These are phyloP conservation scores for Ctenochaetus hawaiiensis DNA, from an alignment of 2,797 vertebrate species.

Conservation along the genomic window DNA sequence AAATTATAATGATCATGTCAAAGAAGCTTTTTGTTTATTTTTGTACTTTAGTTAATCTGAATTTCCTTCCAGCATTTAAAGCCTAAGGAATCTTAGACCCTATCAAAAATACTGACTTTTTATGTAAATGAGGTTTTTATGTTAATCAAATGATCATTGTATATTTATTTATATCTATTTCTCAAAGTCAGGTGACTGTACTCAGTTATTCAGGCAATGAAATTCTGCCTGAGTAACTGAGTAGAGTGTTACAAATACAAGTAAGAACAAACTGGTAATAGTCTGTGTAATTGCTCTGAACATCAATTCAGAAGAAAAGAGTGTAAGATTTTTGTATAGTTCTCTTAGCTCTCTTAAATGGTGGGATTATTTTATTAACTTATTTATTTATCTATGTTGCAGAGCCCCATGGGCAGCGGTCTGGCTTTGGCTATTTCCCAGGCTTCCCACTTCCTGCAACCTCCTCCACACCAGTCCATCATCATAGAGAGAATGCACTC, in stretches of 20 bases:
- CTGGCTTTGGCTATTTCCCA: constrained; percentile 98
- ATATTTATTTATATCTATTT: neutral
- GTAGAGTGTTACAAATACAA: too few relatives aligned
- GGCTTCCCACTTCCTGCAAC: constrained; percentile 98
- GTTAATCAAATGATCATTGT: neutral
- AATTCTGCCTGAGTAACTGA: too few relatives aligned
- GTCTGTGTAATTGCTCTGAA: neutral
- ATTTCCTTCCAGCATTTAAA: neutral
- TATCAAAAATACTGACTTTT: neutral
- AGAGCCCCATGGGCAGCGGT: constrained; percentile 95
- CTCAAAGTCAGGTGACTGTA: neutral
- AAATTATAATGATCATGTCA: too few relatives aligned
- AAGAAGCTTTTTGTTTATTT: too few relatives aligned
- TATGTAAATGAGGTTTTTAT: neutral
- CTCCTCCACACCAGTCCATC: constrained; percentile 98
- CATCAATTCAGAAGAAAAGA: neutral
- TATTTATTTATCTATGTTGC: constrained; percentile 39
- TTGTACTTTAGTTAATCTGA: neutral
- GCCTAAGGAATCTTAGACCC: neutral
- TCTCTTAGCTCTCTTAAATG: neutral
- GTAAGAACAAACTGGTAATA: neutral
- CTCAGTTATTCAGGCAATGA: too few relatives aligned
- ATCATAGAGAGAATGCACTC: constrained; percentile 99
- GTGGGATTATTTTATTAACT: neutral
- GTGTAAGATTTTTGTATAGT: neutral